These are phyloP conservation scores for Aphelocoma californica DNA, from an alignment of 2,797 vertebrate species.

Conservation along the genomic window DNA sequence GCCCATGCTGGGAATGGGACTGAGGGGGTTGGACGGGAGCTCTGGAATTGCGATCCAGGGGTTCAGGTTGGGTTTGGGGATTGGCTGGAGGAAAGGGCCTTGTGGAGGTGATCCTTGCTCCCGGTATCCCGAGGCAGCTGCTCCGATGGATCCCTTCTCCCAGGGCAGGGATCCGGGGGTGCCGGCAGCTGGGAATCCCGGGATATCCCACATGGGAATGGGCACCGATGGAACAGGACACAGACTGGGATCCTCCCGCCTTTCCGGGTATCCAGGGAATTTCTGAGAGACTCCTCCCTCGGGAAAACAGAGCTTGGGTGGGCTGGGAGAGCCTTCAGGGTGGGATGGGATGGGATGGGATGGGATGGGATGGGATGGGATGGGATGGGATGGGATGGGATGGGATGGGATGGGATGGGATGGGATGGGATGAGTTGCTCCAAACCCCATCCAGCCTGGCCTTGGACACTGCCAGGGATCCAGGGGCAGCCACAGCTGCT, in stretches of 20 bases:
- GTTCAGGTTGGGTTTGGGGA: rapidly evolving
- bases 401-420: too few species aligned
- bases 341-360: not conserved
- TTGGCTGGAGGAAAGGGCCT: rapidly evolving
- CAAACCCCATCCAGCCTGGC: not conserved
- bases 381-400: not conserved
- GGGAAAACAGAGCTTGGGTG: not conserved
- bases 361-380: too few species aligned
- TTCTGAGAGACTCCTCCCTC: not conserved
- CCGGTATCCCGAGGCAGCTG: too few species aligned
- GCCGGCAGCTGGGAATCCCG: rapidly evolving
- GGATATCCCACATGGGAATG: not conserved
- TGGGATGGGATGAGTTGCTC: not conserved
- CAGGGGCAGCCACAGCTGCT: too few species aligned
- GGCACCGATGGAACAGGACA: rapidly evolving
- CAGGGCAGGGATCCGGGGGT: not conserved
- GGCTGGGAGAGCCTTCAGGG: not conserved
- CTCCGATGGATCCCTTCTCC: rapidly evolving
- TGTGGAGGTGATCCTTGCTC: not conserved
- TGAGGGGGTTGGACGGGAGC: rapidly evolving
- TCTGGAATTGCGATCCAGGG: not conserved
- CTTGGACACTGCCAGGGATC: not conserved
- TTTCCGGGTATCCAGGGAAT: not conserved
- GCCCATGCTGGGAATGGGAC: rapidly evolving
- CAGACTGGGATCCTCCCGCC: too few species aligned